A percentile compares a stretch with the other conserved stretches of the same genome.
These are phyloP conservation scores for Steinernema carpocapsae DNA, from an alignment of 2,888 invertebrate species.

Conservation along the genomic window DNA sequence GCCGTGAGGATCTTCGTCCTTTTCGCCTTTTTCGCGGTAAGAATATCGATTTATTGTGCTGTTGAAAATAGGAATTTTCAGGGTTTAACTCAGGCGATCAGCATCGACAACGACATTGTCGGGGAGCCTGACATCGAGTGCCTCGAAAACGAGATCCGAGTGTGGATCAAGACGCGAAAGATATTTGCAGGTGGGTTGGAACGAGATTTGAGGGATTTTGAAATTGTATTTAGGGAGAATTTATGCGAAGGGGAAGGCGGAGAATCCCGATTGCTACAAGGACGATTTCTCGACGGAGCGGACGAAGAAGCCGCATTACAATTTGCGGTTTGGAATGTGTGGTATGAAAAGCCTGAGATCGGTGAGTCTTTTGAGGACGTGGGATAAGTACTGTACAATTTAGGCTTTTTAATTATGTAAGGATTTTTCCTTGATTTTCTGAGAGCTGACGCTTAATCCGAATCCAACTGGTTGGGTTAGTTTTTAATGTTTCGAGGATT, in stretches of 20 bases:
- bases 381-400: neutral
- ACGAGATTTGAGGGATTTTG: neutral
- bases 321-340: constrained; percentile 64
- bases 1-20: neutral
- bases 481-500: too few species aligned
- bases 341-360: constrained; percentile 69
- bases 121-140: constrained; percentile 69
- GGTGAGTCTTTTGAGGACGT: constrained; percentile 49
- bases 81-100: constrained; percentile 38
- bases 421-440: too few species aligned
- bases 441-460: too few species aligned
- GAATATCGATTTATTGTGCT: neutral
- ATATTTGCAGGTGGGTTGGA: constrained; percentile 54
- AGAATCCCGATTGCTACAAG: constrained; percentile 63
- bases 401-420: neutral
- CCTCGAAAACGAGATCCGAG: constrained; percentile 67
- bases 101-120: constrained; percentile 68
- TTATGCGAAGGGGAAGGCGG: constrained; percentile 68
- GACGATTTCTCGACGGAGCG: constrained; percentile 62
- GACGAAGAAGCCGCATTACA: constrained; percentile 67
- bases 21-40: constrained; percentile 5
- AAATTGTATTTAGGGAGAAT: constrained; percentile 59
- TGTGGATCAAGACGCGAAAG: constrained; percentile 68
- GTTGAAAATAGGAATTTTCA: neutral
- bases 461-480: too few species aligned